phyloP scores from a whole-genome alignment of 2,888 invertebrate species.

The Oscheius sp. region DNA sequence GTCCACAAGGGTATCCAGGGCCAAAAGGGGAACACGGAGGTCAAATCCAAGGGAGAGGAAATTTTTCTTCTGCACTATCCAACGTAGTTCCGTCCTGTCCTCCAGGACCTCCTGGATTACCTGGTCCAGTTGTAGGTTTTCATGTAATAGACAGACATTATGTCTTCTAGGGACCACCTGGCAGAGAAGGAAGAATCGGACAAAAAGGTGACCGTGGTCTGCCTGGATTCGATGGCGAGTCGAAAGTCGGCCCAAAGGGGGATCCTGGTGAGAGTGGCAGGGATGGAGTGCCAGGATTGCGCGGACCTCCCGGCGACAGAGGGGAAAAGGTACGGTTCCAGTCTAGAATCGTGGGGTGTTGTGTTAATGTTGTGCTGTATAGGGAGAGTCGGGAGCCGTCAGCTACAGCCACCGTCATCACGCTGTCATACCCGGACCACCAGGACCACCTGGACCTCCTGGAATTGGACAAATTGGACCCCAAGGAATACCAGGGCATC shows the following conservation, averaged over 20 bases:
- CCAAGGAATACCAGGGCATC: slow-evolving; percentile 52
- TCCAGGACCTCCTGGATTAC: slow-evolving; percentile 65
- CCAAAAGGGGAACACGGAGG: slow-evolving; percentile 55
- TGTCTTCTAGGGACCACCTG: slow-evolving; percentile 38
- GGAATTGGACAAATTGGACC: slow-evolving; percentile 40
- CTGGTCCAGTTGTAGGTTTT: slow-evolving; percentile 43
- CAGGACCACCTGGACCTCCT: slow-evolving; percentile 40
- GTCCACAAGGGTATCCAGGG: slow-evolving; percentile 66
- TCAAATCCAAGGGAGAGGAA: not conserved
- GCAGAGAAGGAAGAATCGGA: slow-evolving; percentile 57
- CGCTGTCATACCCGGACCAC: slow-evolving; percentile 37
- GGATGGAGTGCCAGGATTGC: slow-evolving; percentile 65
- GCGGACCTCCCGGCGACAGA: slow-evolving; percentile 61
- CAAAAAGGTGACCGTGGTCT: slow-evolving; percentile 70
- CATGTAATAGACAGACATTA: too few species aligned
- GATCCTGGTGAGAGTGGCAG: slow-evolving; percentile 65
- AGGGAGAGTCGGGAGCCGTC: slow-evolving; percentile 32
- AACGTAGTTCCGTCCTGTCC: slow-evolving; percentile 34
- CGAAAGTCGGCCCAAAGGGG: slow-evolving; percentile 70
- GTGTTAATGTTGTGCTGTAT: slow-evolving; percentile 27
- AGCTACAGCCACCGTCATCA: slow-evolving; percentile 31
- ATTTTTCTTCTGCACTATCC: not conserved
- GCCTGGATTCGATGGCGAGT: slow-evolving; percentile 72
- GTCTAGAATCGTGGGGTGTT: slow-evolving; percentile 22
- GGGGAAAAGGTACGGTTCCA: slow-evolving; percentile 64